phyloP scores from a whole-genome alignment of 2,797 vertebrate genomes.

The Gobionotothen gibberifrons region DNA sequence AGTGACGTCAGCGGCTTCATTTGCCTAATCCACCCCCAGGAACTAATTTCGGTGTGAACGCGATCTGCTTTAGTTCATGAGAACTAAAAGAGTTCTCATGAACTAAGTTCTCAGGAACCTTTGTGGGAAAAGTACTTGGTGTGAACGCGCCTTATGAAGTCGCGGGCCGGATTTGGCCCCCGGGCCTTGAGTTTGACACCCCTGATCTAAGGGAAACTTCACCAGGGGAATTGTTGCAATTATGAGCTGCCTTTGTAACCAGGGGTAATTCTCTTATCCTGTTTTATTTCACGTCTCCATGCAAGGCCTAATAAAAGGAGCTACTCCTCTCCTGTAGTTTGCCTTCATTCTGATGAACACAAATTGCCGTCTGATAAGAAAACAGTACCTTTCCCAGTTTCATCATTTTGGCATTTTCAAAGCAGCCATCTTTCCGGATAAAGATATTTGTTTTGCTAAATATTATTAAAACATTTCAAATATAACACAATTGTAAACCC shows the following conservation, averaged over 20 bases:
- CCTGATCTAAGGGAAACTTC: constrained; percentile 38
- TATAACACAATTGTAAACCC: background rate
- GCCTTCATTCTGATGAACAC: background rate
- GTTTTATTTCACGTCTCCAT: background rate
- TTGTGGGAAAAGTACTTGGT: too few species aligned
- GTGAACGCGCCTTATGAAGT: too few species aligned
- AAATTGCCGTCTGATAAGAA: background rate
- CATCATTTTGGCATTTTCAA: background rate
- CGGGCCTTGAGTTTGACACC: too few species aligned
- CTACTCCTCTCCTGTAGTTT: background rate
- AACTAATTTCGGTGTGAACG: too few species aligned
- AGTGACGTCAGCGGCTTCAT: too few species aligned
- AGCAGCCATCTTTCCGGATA: background rate
- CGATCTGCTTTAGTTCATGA: too few species aligned
- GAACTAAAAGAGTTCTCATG: too few species aligned
- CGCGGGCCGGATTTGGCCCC: too few species aligned
- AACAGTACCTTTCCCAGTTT: background rate
- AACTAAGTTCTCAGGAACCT: too few species aligned
- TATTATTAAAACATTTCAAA: background rate
- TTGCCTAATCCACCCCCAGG: too few species aligned
- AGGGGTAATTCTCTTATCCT: background rate
- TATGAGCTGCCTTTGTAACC: constrained; percentile 31
- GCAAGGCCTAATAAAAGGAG: constrained; percentile 4
- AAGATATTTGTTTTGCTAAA: background rate
- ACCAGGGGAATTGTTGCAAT: constrained; percentile 48